Evolutionary conservation across 35 echinoderm and acorn worm species (phyloP).

Genomic region (Lytechinus variegatus): DNA sequence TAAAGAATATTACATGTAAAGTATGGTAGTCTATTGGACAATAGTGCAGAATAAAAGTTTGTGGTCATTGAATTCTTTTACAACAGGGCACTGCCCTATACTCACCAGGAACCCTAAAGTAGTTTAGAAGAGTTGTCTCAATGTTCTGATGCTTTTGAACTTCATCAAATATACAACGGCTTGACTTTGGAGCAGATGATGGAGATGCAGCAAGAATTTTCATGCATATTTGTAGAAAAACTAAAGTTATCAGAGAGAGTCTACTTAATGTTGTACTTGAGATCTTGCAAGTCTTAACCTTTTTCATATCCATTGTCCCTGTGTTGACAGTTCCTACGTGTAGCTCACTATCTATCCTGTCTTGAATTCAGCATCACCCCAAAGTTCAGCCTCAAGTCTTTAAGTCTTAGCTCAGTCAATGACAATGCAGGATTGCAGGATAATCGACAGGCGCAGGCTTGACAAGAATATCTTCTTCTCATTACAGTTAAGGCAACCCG

Average conservation of each 20-base stretch:
- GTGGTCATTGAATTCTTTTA: no score
- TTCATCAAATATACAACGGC: slow-evolving; percentile 55
- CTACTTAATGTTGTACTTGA: not conserved
- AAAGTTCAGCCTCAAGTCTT: no score
- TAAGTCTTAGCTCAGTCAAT: no score
- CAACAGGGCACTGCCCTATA: not conserved
- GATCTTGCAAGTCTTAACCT: not conserved
- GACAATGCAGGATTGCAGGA: no score
- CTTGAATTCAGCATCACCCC: no score
- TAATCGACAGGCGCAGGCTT: no score
- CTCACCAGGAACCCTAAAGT: not conserved
- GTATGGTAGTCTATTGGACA: no score
- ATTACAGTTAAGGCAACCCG: no score
- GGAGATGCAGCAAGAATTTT: not conserved
- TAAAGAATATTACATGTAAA: no score
- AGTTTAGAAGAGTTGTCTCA: slow-evolving; percentile 12
- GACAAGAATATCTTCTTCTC: no score
- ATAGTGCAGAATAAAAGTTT: no score
- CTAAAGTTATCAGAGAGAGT: not conserved
- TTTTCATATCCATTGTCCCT: not conserved
- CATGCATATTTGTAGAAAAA: not conserved
- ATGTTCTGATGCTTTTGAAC: not conserved
- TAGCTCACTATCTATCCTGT: no score
- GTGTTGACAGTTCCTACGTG: not conserved
- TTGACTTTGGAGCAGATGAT: slow-evolving; percentile 29